Evolutionary conservation across 2,888 invertebrate genomes (phyloP).

Genomic region (Nemotelus nigrinus): DNA sequence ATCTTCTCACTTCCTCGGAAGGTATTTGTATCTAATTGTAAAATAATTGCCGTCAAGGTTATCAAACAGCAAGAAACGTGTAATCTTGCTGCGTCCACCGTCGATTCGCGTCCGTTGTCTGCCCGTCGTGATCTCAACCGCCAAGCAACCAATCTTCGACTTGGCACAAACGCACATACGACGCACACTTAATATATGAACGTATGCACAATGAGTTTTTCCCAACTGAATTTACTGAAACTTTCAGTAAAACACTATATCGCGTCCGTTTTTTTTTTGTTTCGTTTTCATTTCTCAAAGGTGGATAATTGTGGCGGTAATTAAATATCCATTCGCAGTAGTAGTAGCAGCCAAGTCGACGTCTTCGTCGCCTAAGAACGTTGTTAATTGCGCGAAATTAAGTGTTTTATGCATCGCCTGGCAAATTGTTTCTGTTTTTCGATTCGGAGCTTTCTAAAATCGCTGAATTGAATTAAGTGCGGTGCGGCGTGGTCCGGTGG

Average conservation of each 20-base stretch:
- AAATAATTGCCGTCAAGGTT: conserved; percentile 43
- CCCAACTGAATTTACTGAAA: neutral
- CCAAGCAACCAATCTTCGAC: neutral
- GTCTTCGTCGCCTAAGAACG: conserved; percentile 15
- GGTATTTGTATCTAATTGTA: conserved; percentile 44
- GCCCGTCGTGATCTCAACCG: neutral
- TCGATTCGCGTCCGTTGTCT: neutral
- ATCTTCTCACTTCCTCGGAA: conserved; percentile 40
- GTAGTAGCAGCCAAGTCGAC: neutral
- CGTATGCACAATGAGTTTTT: conserved; percentile 22
- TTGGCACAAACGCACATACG: neutral
- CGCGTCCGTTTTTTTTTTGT: neutral
- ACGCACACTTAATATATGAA: neutral
- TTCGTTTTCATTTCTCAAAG: neutral
- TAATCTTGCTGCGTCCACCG: neutral
- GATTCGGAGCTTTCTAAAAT: conserved; percentile 4
- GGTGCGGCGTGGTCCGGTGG: too few relatives aligned
- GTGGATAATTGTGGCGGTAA: conserved; percentile 18
- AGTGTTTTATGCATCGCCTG: conserved; percentile 28
- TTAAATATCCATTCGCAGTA: conserved; percentile 40
- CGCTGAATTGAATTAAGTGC: conserved; percentile 27
- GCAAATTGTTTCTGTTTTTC: neutral
- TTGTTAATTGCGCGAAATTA: conserved; percentile 36
- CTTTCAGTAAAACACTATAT: conserved; percentile 16
- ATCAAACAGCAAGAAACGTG: conserved; percentile 26